Base-by-base conservation (phyloP, 2,888 invertebrate genomes). In the Leuctra nigra region DNA sequence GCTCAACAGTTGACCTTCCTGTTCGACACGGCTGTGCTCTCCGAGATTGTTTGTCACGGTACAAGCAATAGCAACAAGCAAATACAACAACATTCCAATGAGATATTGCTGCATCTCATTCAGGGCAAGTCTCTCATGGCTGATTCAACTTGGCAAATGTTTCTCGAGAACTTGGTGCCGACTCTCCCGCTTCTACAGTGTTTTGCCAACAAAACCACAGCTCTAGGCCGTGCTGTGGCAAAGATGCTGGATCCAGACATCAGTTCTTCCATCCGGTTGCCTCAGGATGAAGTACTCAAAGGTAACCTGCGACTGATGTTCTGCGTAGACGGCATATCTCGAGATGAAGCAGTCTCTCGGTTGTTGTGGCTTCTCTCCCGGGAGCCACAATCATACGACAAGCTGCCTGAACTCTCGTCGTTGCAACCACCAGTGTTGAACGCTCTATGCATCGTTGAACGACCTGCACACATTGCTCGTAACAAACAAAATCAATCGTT, bases 1-100 rank as follows among this genome's bases (percentile, higher is more conserved):
- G 66, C 66, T 67, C 52, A 81, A 80, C 74, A 75, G 65, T 69
- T 77, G 61, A 73, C 69, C 38, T 76, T 84, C 67, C 65, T 86
- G 38, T 73, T 79, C 57, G 77, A 81, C 61, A 72, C 79, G 14
- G 74, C 74, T 41, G 69, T 85, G 52, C 66, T 86, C 53, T 79
- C 75, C 1, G 84, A 86, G 72, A 80, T 86, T 33, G 77, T 81
- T 59, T 77, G 79, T 62, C 80, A 82, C 66, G 86, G 85, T 44
- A 65, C 81, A 11, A 75, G 73, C 9, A 76, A 75, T 60, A 16
- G 16, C 20, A 35, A 20, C 22, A 50, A 18, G 9, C 66, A 85
- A 84, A 76, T 84, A 41, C 75, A 73, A 66, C 70, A 68, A 25
- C 74, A 75, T 62, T 76, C 83, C 0, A 77, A 80, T 62, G 80